Conservation (phyloP, 53 echinoderm and acorn worm genomes). For the Pentamera pediparva region DNA sequence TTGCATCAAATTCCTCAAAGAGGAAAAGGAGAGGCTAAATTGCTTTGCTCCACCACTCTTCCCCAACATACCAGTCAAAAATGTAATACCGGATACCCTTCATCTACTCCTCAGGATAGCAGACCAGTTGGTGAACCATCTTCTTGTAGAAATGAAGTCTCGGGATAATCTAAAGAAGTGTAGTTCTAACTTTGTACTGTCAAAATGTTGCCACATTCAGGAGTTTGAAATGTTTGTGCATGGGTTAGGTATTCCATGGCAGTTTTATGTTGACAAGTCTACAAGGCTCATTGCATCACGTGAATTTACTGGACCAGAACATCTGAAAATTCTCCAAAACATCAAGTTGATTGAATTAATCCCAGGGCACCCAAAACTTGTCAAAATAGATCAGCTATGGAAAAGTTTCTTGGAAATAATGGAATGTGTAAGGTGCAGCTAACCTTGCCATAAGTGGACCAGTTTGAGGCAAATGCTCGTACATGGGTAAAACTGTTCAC, state of each 20-base stretch:
- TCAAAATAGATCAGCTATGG: not conserved
- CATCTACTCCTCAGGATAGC: constrained; percentile 28
- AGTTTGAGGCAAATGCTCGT: not conserved
- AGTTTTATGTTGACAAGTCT: constrained; percentile 22
- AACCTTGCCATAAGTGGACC: not conserved
- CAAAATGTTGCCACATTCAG: not conserved
- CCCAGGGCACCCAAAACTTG: not conserved
- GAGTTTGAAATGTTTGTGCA: not conserved
- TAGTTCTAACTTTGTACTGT: not conserved
- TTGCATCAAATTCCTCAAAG: not conserved
- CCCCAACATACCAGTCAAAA: constrained; percentile 19
- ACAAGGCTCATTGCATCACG: not conserved
- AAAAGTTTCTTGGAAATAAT: not conserved
- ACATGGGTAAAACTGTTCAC: constrained; percentile 11
- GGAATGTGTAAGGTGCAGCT: not conserved
- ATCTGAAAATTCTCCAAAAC: not conserved
- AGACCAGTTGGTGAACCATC: constrained; percentile 16
- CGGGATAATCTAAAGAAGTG: constrained; percentile 5
- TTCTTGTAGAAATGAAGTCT: constrained; percentile 11
- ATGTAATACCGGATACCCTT: constrained; percentile 25
- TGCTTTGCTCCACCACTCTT: constrained; percentile 27
- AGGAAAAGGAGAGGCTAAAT: constrained; percentile 10
- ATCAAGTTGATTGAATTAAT: constrained; percentile 2
- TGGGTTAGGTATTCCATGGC: not conserved
- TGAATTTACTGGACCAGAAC: constrained; percentile 23